Base-by-base conservation (phyloP, 2,113 vertebrate species). In the Otus sunia region DNA sequence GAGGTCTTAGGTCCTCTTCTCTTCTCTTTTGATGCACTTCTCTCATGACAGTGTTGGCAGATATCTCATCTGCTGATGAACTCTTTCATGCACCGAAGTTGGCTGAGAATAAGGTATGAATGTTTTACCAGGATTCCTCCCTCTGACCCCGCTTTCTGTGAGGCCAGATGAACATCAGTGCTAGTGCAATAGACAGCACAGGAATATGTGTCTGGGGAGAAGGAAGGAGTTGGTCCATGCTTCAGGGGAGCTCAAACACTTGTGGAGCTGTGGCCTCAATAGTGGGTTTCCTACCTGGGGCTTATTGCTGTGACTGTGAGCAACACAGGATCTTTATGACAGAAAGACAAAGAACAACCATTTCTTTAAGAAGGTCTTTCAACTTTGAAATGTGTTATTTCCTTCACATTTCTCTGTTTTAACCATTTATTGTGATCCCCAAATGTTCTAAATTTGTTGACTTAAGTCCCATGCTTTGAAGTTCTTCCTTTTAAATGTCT, bases 51-150 rank as follows among this genome's bases (percentile, higher is more conserved):
- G 7, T 37, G 15, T 36, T 68, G 58, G 22, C n/a, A 80, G 15
- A 16, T 63, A 22, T 10, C 21, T 78, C 9, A 45, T 71, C 23
- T 56, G 17, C 68, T 11, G 3, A 32, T 63, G 56, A 69, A 55
- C 7, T 41, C 60, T 43, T 50, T 52, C 36, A 52, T 49, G 21
- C 13, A 36, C 30, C 11, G 23, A 36, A 89, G 34, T 22, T 59
- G 30, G 27, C 19, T 0, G 0, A 77, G 56, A 71, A 11, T 12
- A 53, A 64, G 16, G 18, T 41, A 27, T 1, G 12, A 72, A 52
- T 32, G 6, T 69, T 82, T 67, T n/a, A 13, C 23, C 32, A 8
- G 9, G 5, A 8, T 52, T 66, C 3, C 9, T 80, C 13, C 39
- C 49, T 72, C 36, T 58, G 39, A 86, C 63, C 6, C 30, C 63